These are phyloP conservation scores for Nephila pilipes DNA, from an alignment of 1,140 invertebrate genomes.

Conservation along the genomic window DNA sequence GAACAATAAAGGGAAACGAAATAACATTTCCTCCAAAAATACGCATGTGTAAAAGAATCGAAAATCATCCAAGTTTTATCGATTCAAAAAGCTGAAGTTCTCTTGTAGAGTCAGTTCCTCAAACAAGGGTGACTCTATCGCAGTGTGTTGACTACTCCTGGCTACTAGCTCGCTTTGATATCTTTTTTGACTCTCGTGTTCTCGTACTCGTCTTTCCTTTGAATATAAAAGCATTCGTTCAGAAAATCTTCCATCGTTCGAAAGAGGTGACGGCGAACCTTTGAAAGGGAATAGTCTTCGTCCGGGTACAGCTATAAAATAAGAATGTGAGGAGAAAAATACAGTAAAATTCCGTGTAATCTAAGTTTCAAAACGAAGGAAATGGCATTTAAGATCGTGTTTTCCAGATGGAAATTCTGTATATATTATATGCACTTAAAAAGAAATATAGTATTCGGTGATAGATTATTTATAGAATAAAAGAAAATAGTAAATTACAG, in stretches of 20 bases:
- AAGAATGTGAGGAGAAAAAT: background rate
- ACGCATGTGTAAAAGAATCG: background rate
- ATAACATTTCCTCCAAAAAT: background rate
- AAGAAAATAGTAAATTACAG: too few species aligned
- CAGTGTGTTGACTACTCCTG: background rate
- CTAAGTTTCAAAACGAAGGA: too few species aligned
- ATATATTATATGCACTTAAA: too few species aligned
- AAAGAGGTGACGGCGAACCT: conserved; percentile 90
- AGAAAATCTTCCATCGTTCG: conserved; percentile 93
- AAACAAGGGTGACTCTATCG: background rate
- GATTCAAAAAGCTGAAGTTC: background rate
- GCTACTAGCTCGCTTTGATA: conserved; percentile 25
- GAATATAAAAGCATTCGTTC: conserved; percentile 91
- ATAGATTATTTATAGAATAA: too few species aligned
- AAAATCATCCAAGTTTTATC: background rate
- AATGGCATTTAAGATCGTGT: too few species aligned
- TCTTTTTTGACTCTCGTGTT: conserved; percentile 63
- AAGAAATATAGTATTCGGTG: too few species aligned
- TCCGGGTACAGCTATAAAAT: conserved; percentile 91
- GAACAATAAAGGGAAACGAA: background rate
- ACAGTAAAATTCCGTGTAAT: too few species aligned
- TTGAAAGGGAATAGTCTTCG: conserved; percentile 90
- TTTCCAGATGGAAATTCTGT: too few species aligned
- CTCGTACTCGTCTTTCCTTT: conserved; percentile 74
- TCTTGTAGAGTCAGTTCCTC: background rate